A percentile compares a stretch with the other conserved stretches of the same genome.
These are phyloP conservation scores for Kryptolebias ocellatus DNA, from an alignment of 2,797 vertebrate species.

Conservation along the genomic window DNA sequence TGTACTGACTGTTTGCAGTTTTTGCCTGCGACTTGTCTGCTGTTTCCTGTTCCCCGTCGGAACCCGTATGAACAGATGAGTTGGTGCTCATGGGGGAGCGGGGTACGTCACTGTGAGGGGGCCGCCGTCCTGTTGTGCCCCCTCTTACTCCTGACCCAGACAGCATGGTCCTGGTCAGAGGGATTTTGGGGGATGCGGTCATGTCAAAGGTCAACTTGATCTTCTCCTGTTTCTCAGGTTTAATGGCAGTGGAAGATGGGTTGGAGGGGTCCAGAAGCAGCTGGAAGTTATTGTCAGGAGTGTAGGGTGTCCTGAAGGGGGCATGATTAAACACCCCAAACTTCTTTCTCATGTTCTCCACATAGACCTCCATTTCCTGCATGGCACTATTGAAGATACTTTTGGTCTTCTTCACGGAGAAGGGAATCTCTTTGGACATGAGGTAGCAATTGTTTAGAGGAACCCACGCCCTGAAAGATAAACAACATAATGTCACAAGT, in stretches of 20 bases:
- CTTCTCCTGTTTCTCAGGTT: constrained; percentile 94
- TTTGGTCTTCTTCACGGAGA: constrained; percentile 99
- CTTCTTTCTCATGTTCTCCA: constrained; percentile 96
- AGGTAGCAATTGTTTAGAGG: constrained; percentile 99
- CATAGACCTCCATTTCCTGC: constrained; percentile 99
- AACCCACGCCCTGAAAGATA: constrained; percentile 91
- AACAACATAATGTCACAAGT: constrained; percentile 7
- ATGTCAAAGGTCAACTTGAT: constrained; percentile 97
- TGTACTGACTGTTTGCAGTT: constrained; percentile 87
- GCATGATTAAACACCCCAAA: constrained; percentile 98
- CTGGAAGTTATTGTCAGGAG: constrained; percentile 96
- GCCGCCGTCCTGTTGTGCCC: constrained; percentile 73
- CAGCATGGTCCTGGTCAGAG: constrained; percentile 87
- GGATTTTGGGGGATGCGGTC: constrained; percentile 93
- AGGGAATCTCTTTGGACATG: constrained; percentile 99
- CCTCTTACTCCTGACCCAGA: constrained; percentile 58
- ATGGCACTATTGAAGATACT: constrained; percentile 99
- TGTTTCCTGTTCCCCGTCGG: constrained; percentile 91
- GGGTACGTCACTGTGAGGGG: constrained; percentile 89
- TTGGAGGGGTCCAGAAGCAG: constrained; percentile 94
- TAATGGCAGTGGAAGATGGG: constrained; percentile 88
- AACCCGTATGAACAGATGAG: constrained; percentile 94
- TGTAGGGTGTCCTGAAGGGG: constrained; percentile 95
- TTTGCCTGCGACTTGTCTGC: constrained; percentile 86
- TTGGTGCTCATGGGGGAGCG: constrained; percentile 96